These are phyloP conservation scores for Parus major DNA, from an alignment of 2,113 vertebrate species.

Conservation along the genomic window DNA sequence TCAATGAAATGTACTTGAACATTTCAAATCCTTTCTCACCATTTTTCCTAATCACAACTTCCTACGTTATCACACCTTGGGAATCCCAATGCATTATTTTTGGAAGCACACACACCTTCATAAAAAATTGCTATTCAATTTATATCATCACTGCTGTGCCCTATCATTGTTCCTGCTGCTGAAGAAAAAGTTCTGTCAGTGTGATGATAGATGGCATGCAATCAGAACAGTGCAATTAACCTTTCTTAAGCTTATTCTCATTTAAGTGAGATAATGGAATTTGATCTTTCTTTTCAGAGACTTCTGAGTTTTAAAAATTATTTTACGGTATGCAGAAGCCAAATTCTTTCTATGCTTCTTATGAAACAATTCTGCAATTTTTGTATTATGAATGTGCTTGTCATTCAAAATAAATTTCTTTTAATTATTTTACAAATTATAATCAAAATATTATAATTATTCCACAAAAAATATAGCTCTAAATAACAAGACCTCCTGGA, in stretches of 20 bases:
- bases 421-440: no score
- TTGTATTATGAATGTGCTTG: neutral
- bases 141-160: neutral
- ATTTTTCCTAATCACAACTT: neutral
- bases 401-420: neutral
- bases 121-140: neutral
- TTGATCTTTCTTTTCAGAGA: neutral
- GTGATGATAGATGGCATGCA: neutral
- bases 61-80: neutral
- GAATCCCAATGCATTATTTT: neutral
- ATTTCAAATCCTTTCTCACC: neutral
- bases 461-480: neutral
- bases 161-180: neutral
- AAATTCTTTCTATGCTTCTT: neutral
- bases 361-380: neutral
- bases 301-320: neutral
- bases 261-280: neutral
- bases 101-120: neutral
- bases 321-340: neutral
- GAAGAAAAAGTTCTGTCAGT: neutral
- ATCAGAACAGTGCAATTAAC: conserved; percentile 4
- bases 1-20: neutral
- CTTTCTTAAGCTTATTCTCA: neutral
- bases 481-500: neutral
- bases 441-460: neutral